Percentiles rank a stretch among this genome's conserved stretches.
These are phyloP conservation scores for Mesorhabditis belari DNA, from an alignment of 2,888 invertebrate species.

Conservation along the genomic window DNA sequence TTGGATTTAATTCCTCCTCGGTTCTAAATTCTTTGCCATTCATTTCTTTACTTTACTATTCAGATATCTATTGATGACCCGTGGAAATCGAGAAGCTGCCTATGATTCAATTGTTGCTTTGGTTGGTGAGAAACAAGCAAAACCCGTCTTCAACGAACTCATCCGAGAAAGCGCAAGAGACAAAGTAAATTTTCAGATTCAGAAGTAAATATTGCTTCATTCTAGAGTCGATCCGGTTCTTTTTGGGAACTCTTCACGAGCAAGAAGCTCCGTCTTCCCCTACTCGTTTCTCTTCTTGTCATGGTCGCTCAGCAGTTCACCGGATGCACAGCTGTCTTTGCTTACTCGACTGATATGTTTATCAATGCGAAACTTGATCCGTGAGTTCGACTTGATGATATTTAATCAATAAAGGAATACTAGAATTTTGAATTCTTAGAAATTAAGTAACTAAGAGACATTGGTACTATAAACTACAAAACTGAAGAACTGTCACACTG, in stretches of 20 bases:
- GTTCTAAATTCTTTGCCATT: too few species aligned
- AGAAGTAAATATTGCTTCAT: background rate
- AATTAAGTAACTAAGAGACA: too few species aligned
- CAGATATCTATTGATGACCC: slow-evolving; percentile 2
- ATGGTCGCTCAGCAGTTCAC: slow-evolving; percentile 53
- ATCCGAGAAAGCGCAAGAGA: slow-evolving; percentile 34
- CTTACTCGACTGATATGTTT: slow-evolving; percentile 57
- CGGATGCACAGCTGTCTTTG: slow-evolving; percentile 56
- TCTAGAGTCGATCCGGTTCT: slow-evolving; percentile 21
- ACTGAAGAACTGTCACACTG: too few species aligned
- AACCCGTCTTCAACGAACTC: slow-evolving; percentile 37
- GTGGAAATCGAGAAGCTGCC: slow-evolving; percentile 20
- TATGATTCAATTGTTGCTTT: slow-evolving; percentile 26
- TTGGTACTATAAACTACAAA: too few species aligned
- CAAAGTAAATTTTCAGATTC: slow-evolving; percentile 8
- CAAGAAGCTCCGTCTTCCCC: slow-evolving; percentile 37
- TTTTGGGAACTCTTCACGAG: slow-evolving; percentile 43
- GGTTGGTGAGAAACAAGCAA: slow-evolving; percentile 33
- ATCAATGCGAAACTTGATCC: slow-evolving; percentile 45
- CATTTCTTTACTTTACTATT: too few species aligned
- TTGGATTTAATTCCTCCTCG: too few species aligned
- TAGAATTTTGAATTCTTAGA: background rate
- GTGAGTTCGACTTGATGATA: too few species aligned
- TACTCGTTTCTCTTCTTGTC: slow-evolving; percentile 40
- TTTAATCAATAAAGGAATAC: too few species aligned